Percentiles rank a stretch among this genome's conserved stretches.
phyloP scores from a whole-genome alignment of 2,888 invertebrate genomes.

The Eristalis arbustorum region DNA sequence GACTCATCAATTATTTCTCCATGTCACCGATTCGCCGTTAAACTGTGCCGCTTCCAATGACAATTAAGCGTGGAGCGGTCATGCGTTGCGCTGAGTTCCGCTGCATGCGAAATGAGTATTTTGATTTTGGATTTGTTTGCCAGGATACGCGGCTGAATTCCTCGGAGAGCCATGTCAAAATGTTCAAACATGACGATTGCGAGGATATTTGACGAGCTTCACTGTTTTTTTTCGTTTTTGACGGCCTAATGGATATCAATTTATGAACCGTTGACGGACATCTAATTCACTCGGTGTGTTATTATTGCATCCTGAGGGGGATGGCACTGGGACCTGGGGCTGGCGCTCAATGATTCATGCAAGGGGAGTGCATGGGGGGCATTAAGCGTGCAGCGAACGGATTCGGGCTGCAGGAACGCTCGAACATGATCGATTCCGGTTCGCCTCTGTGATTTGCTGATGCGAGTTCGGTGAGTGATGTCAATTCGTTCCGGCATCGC shows the following conservation, averaged over 20 bases:
- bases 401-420: background rate
- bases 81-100: slow-evolving; percentile 22
- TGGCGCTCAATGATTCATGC: background rate
- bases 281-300: slow-evolving; percentile 5
- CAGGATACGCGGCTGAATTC: background rate
- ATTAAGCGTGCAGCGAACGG: background rate
- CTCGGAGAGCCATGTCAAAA: background rate
- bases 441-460: background rate
- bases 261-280: background rate
- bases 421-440: background rate
- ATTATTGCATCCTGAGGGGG: slow-evolving; percentile 13
- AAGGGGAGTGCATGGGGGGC: background rate
- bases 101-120: slow-evolving; percentile 6
- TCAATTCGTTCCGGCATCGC: background rate
- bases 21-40: slow-evolving; percentile 57
- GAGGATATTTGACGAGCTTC: background rate
- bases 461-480: background rate
- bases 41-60: slow-evolving; percentile 61
- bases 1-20: slow-evolving; percentile 59
- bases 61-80: slow-evolving; percentile 52
- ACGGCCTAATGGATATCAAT: background rate
- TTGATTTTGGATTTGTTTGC: background rate
- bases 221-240: background rate
- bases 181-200: background rate
- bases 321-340: background rate